phyloP scores from a whole-genome alignment of 2,797 vertebrate genomes.

The Trichosurus vulpecula region DNA sequence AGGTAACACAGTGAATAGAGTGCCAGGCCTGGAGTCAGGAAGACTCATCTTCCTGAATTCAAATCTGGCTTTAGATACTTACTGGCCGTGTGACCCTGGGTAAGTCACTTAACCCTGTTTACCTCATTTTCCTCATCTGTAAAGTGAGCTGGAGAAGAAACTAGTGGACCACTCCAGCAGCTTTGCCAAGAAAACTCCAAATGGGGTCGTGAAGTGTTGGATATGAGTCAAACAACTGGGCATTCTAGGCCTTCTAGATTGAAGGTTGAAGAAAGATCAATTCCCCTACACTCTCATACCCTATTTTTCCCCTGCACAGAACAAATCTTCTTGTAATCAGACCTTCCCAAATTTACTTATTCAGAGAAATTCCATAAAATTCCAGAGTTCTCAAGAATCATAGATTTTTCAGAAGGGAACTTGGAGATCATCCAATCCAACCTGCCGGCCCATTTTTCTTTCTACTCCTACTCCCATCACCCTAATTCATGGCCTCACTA shows the following conservation, averaged over 20 bases:
- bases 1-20: too few relatives aligned
- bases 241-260: not conserved
- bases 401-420: not conserved
- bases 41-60: too few relatives aligned
- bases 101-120: too few relatives aligned
- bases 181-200: too few relatives aligned
- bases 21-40: too few relatives aligned
- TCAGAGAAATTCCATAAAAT: not conserved
- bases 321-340: not conserved
- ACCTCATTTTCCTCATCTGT: too few relatives aligned
- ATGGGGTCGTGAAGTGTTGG: too few relatives aligned
- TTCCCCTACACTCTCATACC: not conserved
- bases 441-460: not conserved
- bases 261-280: not conserved
- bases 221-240: too few relatives aligned
- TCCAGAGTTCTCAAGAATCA: not conserved
- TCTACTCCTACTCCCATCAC: not conserved
- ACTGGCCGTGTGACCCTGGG: too few relatives aligned
- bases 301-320: not conserved
- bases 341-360: not conserved
- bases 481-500: not conserved
- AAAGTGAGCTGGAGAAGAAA: too few relatives aligned
- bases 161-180: too few relatives aligned
- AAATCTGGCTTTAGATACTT: too few relatives aligned
- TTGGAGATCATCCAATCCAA: not conserved